A percentile compares a stretch with the other conserved stretches of the same genome.
These are phyloP conservation scores for Bagarius yarrelli DNA, from an alignment of 2,113 vertebrate species.

Conservation along the genomic window DNA sequence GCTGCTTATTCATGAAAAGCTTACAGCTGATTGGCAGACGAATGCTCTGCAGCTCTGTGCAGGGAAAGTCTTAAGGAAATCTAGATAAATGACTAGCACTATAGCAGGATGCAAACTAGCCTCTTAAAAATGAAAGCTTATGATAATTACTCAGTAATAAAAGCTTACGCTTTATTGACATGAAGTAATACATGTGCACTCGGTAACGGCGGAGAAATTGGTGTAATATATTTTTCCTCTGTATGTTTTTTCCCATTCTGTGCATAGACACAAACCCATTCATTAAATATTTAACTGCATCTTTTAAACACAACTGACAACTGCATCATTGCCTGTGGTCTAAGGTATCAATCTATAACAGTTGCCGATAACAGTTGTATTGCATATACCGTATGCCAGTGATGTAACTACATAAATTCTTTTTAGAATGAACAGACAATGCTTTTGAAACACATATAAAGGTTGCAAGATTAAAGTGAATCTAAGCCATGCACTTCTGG, in stretches of 20 bases:
- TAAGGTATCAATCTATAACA: background rate
- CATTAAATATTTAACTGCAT: no score
- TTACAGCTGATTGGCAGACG: conserved; percentile 20
- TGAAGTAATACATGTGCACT: conserved; percentile 16
- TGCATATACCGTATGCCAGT: conserved; percentile 48
- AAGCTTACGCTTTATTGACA: conserved; percentile 24
- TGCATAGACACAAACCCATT: background rate
- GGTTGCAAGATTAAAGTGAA: no score
- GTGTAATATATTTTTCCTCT: conserved; percentile 28
- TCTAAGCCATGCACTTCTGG: no score
- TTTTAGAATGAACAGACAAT: background rate
- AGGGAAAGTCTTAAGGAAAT: background rate
- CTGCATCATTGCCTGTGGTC: background rate
- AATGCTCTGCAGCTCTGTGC: conserved; percentile 23
- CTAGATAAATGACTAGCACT: conserved; percentile 16
- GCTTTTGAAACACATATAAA: conserved; percentile 32
- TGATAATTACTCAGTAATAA: conserved; percentile 39
- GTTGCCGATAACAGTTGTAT: conserved; percentile 1
- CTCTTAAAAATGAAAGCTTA: conserved; percentile 20
- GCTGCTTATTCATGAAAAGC: conserved; percentile 31
- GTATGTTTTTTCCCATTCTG: conserved; percentile 14
- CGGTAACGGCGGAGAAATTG: conserved; percentile 25
- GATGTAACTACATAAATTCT: background rate
- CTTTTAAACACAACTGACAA: background rate
- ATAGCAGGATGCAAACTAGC: conserved; percentile 17